Base-by-base conservation (phyloP, 2,113 vertebrate genomes). In the Sclerurus mexicanus region DNA sequence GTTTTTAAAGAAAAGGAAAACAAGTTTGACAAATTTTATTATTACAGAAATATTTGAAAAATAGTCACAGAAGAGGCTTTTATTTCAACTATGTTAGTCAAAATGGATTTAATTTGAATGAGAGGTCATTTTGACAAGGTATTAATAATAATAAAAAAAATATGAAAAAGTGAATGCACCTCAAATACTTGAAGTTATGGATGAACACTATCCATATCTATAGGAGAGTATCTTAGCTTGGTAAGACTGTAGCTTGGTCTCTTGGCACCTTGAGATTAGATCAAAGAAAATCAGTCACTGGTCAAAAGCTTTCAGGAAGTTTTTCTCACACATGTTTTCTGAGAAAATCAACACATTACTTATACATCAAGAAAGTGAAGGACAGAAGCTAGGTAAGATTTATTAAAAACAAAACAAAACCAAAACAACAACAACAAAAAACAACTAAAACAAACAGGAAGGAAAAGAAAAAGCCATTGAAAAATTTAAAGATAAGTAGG, bases 41-140 rank as follows among this genome's bases (percentile, higher is more conserved):
- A 49, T 75, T 71, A 52, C 14, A 55, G 21, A 87, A 89, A 35
- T 49, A 58, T 80, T 73, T 82, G 24, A 91, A 89, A 87, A 75
- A 6, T 56, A 86, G 17, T 9, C 11, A 76, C n/a, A 76, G 25
- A 93, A 69, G 11, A 87, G 17, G 19, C 5, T 87, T 50, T 86
- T 85, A 39, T 90, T 95, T 90, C 27, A 89, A 12, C 47, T 68
- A 16, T 42, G 7, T 62, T 94, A 58, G 9, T 59, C 23, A 84
- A 93, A 85, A 89, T 25, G 1, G 3, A 5, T 69, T 92, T 89
- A 49, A 83, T 92, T 77, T 73, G 20, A 25, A 79, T 52, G 11
- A 73, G 25, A 39, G 5, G 15, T 14, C n/a, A 78, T 76, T 93
- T 91, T 95, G 84, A 79, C 46, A 92, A 91, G 14, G 6, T 8